Base-by-base conservation (phyloP, 2,888 invertebrate species). In the Dichetophora obliterata region DNA sequence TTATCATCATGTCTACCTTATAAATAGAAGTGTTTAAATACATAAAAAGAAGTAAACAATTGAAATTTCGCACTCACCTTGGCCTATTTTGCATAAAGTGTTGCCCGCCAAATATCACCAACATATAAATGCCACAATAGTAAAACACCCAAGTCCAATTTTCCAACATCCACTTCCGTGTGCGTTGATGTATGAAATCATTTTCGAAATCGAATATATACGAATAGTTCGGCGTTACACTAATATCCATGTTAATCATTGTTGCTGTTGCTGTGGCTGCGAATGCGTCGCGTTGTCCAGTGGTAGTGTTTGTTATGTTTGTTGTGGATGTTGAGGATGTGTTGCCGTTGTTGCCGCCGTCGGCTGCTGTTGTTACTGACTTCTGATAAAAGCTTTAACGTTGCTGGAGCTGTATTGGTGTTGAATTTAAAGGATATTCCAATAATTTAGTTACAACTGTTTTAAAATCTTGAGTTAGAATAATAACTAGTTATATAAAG, bases 91-190 rank as follows among this genome's bases (percentile, higher is more conserved):
- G 94, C 99, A 99, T 99, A 87, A 95, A 95, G 86, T 95, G 93
- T 88, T 97, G 97, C 66, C 97, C 97, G 80, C 95, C 95, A 90
- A 98, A 98, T 85, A 99, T 96, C 80, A 97, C 92, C 80, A 96
- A 92, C 94, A 99, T 96, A 89, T 99, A 99, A 82, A 95, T 91
- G 81, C 95, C 96, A 81, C 95, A 93, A 75, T 91, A 91, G 82
- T 97, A 96, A 90, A 98, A 96, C 75, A 96, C 95, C 87, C 95
- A 93, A 77, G 96, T 96, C 99, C 99, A 99, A 90, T 99, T 96
- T 85, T 95, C 94, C 82, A 94, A 93, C 97, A 99, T 98, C 97
- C 98, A 98, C 90, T 94, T 93, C 87, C 95, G 93, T 84, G 96
- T 95, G 83, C 94, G 93, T 85, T 94, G 93, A 87, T 97, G 96